Base-by-base conservation (phyloP, 2,113 vertebrate species). In the Psilopsiagon aurifrons region DNA sequence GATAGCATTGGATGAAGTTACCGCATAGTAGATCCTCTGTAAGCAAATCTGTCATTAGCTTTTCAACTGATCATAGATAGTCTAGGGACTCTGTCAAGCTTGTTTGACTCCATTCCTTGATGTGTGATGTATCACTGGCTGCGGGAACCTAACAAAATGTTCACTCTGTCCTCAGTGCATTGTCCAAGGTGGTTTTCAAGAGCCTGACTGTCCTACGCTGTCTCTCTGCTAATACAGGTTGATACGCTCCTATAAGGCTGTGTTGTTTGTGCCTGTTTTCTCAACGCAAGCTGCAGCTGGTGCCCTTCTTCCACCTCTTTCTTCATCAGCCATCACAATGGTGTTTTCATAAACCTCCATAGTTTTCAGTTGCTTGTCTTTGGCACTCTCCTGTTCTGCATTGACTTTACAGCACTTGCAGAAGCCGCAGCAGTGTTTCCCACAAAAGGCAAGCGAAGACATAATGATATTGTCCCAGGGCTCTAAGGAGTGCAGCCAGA, bases 401-500 rank as follows among this genome's bases (percentile, higher is more conserved):
- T 80, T 74, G 49, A 96, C 85, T 71, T 94, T 91, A 83, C 98
- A 98, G 82, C 95, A 97, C 25, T 97, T 76, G 96, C 98, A 99
- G 97, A 98, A 98, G 95, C 98, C 98, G 33, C 99, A 99, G 95
- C 98, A 98, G 78, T 51, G 91, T 66, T 67, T 95, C 44, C 97
- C 73, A 43, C 98, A 99, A 84, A 97, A 98, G 51, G 86, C 16
- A 5, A 97, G 31, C 0, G 59, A 2, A 6, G 83, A 14, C 9
- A 97, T 98, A 51, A 99, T 37, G 13, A 97, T 2, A 0, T 44
- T 27, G 90, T 99, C 99, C 99, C 98, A 99, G 6, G 99, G 99
- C 29, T 97, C 97, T 78, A 99, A 85, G 4, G 99, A 99, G 95
- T 94, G 99, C 98, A 99, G 91, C 84, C 99, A 99, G 47, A 31